Evolutionary conservation across 1,140 invertebrate species (phyloP), one percentile per base, ranked within the genome.

Genomic region (Drosophila repleta): DNA sequence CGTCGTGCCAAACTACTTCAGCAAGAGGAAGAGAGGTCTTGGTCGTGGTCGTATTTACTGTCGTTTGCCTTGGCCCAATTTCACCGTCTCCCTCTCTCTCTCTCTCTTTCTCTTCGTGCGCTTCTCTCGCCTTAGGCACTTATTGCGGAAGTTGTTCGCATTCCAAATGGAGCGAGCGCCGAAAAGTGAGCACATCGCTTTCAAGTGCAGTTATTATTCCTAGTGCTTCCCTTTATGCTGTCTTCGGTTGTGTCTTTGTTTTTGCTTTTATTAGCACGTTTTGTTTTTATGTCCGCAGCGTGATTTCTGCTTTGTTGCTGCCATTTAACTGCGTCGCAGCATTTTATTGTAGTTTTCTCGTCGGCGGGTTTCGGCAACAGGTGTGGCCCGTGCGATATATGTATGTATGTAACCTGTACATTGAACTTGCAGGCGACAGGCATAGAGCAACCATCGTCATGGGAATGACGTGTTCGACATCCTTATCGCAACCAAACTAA

Each of bases 261-360:
- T 48, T 84, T 80, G 69, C 43, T 85, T 85, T 87, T 81, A 87
- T 85, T 85, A 85, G 81, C 81, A 85, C 82, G 81, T 85, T 87
- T 85, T 65, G 70, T 48, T 55, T 83, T 87, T 87, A 87, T 79
- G 82, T 79, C 87, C 68, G 83, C 78, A 79, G 83, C 82, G 83
- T 87, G 82, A 87, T 87, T 85, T 85, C 52, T 82, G 64, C 49
- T 52, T 77, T 76, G 68, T 57, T 71, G 76, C 37, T 73, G 43
- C 32, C 55, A 55, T 65, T 73, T 76, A 71, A 89, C 67, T 87
- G 79, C 83, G 83, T 55, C 83, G 76, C 83, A 88, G 84, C 24
- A 74, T 74, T 62, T 73, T 69, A 69, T 75, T 76, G 64, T 74
- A 77, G 51, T 81, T 70, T 66, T 79, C 87, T 85, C 67, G 48